phyloP scores from a whole-genome alignment of 2,888 invertebrate genomes.

The Cataglyphis cursor region DNA sequence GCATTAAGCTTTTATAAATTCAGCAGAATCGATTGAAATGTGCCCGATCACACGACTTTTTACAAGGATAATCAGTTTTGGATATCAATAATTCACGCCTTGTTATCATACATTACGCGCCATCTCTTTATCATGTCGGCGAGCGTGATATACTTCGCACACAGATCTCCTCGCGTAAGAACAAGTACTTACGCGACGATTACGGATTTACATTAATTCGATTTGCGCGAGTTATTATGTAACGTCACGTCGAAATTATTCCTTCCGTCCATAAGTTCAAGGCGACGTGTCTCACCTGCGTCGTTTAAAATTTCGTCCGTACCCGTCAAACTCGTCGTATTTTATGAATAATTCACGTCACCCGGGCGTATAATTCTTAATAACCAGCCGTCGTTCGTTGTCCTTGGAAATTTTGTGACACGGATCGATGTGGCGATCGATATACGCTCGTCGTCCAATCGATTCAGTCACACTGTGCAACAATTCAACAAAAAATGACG shows the following conservation, averaged over 20 bases:
- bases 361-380: constrained; percentile 37
- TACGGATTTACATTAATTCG: constrained; percentile 18
- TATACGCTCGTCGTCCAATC: constrained; percentile 29
- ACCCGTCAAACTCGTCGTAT: constrained; percentile 34
- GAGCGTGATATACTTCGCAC: background rate
- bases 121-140: background rate
- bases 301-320: constrained; percentile 52
- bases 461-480: constrained; percentile 13
- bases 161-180: background rate
- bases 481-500: background rate
- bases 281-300: constrained; percentile 37
- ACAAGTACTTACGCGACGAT: background rate
- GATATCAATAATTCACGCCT: constrained; percentile 60
- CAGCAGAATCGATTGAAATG: background rate
- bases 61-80: constrained; percentile 57
- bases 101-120: constrained; percentile 62
- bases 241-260: constrained; percentile 54
- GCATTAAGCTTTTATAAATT: constrained; percentile 26
- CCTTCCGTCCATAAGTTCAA: constrained; percentile 60
- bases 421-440: constrained; percentile 24
- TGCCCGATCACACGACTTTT: background rate
- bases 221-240: constrained; percentile 53
- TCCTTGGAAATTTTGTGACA: constrained; percentile 54
- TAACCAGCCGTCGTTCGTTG: constrained; percentile 43
- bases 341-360: constrained; percentile 66